Evolutionary conservation across 2,888 invertebrate species (phyloP), one percentile per base, ranked within the genome.

Genomic region (Mamestra brassicae): DNA sequence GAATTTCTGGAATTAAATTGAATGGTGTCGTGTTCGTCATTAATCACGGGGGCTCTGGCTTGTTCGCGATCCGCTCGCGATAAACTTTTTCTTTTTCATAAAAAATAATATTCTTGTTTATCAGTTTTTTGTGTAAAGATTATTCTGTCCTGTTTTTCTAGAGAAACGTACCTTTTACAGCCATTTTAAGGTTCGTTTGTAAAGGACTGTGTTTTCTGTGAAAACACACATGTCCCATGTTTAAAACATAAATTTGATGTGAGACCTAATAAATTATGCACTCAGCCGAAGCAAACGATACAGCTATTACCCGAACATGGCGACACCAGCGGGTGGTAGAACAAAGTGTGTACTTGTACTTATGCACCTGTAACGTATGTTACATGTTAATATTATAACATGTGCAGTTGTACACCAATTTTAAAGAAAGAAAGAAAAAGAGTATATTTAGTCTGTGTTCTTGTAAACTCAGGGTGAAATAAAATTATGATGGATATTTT

Each of bases 1-100:
- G 88, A 90, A 90, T 91, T 93, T 92, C 89, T 87, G 87, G 89
- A 92, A 92, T 93, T 91, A 93, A 93, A 93, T 93, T 92, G 93
- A 93, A 93, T 91, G 91, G 91, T 91, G 93, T 92, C 93, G 89
- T 91, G 92, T 90, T 89, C 85, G 88, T 91, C 93, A 94, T 94
- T 93, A 92, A 93, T 94, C 94, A 93, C 90, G 88, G 89, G 88
- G 92, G 90, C 86, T 90, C 89, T 89, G 89, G 87, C 88, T 91
- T 89, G 90, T 87, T 83, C 90, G 87, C 88, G 87, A 88, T 88
- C 84, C 74, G 88, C 89, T 88, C 88, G 47, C 88, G 85, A 88
- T 87, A 85, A 91, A 90, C 87, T 92, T 91, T 89, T 88, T 87
- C 85, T 85, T 89, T 89, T 88, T 88, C 87, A 90, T 90, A 89